Conservation (phyloP, 1,140 invertebrate species). For the Anagrus nilaparvatae region DNA sequence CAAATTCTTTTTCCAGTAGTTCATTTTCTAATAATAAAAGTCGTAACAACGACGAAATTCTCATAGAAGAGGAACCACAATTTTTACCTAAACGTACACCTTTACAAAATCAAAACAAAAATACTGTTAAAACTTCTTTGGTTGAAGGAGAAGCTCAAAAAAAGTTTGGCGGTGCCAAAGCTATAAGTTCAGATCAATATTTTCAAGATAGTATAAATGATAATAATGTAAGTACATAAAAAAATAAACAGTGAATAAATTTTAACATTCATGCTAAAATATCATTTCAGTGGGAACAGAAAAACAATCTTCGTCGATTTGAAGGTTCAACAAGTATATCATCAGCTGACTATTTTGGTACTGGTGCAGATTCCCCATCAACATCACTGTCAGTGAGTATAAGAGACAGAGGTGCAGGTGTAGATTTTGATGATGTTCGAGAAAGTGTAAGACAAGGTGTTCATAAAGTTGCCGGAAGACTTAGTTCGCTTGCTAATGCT, state of each 20-base stretch:
- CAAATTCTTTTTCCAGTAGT: slow-evolving; percentile 5
- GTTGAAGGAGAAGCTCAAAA: slow-evolving; percentile 66
- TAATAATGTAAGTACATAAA: slow-evolving; percentile 48
- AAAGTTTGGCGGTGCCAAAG: slow-evolving; percentile 93
- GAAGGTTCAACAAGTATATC: slow-evolving; percentile 90
- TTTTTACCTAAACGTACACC: slow-evolving; percentile 22
- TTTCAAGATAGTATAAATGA: slow-evolving; percentile 62
- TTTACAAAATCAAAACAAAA: slow-evolving; percentile 12
- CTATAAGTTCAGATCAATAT: slow-evolving; percentile 95
- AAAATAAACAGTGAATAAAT: slow-evolving; percentile 24
- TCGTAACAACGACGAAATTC: slow-evolving; percentile 27
- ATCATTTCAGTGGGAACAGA: slow-evolving; percentile 47
- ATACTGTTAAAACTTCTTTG: no score
- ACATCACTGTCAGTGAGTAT: slow-evolving; percentile 30
- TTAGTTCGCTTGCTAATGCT: slow-evolving; percentile 89
- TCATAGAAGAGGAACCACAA: slow-evolving; percentile 34
- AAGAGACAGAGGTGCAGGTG: slow-evolving; percentile 26
- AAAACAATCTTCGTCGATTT: slow-evolving; percentile 62
- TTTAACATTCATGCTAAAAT: background rate
- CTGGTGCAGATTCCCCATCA: slow-evolving; percentile 34
- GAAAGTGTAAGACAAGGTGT: slow-evolving; percentile 94
- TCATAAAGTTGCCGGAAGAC: slow-evolving; percentile 87
- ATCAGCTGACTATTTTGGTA: slow-evolving; percentile 90
- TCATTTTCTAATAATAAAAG: slow-evolving; percentile 17
- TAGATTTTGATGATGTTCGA: slow-evolving; percentile 85